These are phyloP conservation scores for Caenorhabditis sinica DNA, from an alignment of 2,888 invertebrate genomes.

Conservation along the genomic window DNA sequence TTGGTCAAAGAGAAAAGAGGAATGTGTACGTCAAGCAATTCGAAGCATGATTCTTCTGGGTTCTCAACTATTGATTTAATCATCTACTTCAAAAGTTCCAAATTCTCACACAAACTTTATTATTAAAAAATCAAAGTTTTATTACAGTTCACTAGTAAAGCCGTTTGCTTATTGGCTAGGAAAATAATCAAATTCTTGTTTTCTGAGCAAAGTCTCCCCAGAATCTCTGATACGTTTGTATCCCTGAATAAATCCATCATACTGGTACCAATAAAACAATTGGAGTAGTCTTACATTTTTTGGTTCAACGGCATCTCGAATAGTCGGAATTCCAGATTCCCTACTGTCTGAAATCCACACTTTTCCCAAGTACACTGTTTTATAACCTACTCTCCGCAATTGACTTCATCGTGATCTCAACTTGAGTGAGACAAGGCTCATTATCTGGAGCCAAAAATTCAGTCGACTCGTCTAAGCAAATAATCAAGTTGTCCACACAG, in stretches of 20 bases:
- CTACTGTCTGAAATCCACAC: slow-evolving; percentile 1
- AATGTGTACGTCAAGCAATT: too few species aligned
- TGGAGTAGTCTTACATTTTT: neutral
- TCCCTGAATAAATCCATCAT: neutral
- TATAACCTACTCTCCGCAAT: slow-evolving; percentile 4
- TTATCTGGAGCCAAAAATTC: neutral
- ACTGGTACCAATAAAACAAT: neutral
- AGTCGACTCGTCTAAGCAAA: slow-evolving; percentile 23
- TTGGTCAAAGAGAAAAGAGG: neutral
- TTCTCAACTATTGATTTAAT: too few species aligned
- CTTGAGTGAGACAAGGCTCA: neutral
- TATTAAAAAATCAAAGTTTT: neutral
- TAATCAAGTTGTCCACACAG: slow-evolving; percentile 25
- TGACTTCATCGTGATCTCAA: slow-evolving; percentile 8
- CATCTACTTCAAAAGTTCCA: too few species aligned
- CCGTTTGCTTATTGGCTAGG: neutral
- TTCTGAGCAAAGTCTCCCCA: neutral
- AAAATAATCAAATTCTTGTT: neutral
- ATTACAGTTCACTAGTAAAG: slow-evolving; percentile 3
- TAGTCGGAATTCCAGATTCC: neutral
- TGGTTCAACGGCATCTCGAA: neutral
- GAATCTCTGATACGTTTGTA: neutral
- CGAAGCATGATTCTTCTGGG: too few species aligned
- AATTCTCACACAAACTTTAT: neutral
- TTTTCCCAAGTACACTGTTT: neutral